A percentile compares a stretch with the other conserved stretches of the same genome.
Evolutionary conservation across 1,140 invertebrate species (phyloP).

Genomic region (Pseudomyrmex dendroicus): DNA sequence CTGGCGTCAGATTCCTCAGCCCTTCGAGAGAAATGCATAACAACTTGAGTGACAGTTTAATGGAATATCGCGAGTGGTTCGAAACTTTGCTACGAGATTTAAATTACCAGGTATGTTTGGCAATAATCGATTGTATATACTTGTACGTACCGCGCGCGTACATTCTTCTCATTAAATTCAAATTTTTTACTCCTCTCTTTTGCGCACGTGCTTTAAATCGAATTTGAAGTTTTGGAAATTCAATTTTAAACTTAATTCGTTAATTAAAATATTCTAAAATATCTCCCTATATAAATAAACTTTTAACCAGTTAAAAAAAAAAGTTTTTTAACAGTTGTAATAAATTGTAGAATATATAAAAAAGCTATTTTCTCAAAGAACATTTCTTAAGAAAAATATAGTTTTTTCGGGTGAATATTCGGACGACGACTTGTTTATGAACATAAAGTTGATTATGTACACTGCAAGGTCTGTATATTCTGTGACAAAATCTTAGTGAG

Average conservation of each 20-base stretch:
- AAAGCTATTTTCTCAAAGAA: too few relatives aligned
- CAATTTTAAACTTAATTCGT: neutral
- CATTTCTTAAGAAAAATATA: too few relatives aligned
- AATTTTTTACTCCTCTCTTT: neutral
- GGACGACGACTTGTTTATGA: slow-evolving; percentile 22
- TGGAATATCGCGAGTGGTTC: slow-evolving; percentile 25
- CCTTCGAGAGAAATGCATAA: slow-evolving; percentile 27
- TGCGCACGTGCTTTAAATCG: neutral
- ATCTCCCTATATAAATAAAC: too few relatives aligned
- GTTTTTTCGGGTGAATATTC: neutral
- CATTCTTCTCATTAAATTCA: neutral
- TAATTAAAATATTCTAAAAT: neutral
- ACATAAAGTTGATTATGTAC: neutral
- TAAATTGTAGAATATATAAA: too few relatives aligned
- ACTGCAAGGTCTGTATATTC: neutral
- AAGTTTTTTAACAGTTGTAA: too few relatives aligned
- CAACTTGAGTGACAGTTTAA: slow-evolving; percentile 51
- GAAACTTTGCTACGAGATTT: neutral
- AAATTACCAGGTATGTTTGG: slow-evolving; percentile 1
- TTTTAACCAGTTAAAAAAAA: too few relatives aligned
- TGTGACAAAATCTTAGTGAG: slow-evolving; percentile 18
- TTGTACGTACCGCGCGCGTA: too few relatives aligned
- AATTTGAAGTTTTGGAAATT: neutral
- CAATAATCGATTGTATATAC: slow-evolving; percentile 6
- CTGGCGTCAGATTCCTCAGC: slow-evolving; percentile 6